A percentile compares a stretch with the other conserved stretches of the same genome.
Conservation (phyloP, 2,888 invertebrate species). For the Vanessa cardui region DNA sequence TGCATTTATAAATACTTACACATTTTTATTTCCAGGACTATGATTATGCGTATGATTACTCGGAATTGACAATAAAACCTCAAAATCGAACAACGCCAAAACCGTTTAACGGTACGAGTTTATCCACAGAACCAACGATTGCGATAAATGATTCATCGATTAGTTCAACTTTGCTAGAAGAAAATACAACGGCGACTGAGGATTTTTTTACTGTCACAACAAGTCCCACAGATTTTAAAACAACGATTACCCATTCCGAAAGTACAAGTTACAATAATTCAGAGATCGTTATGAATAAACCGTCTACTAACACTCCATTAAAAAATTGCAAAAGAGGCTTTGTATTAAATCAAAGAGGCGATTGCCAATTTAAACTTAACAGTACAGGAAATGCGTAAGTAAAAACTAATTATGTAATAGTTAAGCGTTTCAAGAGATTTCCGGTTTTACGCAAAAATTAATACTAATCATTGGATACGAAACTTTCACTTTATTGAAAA, state of each 20-base stretch:
- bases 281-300: conserved; percentile 36
- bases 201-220: conserved; percentile 29
- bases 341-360: conserved; percentile 64
- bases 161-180: conserved; percentile 40
- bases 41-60: conserved; percentile 88
- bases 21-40: conserved; percentile 82
- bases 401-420: conserved; percentile 11
- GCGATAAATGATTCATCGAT: conserved; percentile 51
- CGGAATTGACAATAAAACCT: conserved; percentile 88
- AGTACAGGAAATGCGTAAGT: conserved; percentile 73
- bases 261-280: conserved; percentile 39
- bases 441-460: no score
- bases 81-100: conserved; percentile 69
- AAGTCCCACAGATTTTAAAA: conserved; percentile 30
- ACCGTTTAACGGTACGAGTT: conserved; percentile 61
- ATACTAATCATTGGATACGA: no score
- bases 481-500: no score
- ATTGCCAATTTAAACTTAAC: conserved; percentile 68
- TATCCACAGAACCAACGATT: conserved; percentile 42
- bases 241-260: conserved; percentile 44
- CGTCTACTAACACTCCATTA: conserved; percentile 37
- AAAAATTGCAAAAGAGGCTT: conserved; percentile 70
- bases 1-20: not conserved
- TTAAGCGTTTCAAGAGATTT: no score
- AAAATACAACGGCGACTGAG: conserved; percentile 41